phyloP scores from a whole-genome alignment of 2,113 vertebrate genomes.

The Gallinago paraguaiae region DNA sequence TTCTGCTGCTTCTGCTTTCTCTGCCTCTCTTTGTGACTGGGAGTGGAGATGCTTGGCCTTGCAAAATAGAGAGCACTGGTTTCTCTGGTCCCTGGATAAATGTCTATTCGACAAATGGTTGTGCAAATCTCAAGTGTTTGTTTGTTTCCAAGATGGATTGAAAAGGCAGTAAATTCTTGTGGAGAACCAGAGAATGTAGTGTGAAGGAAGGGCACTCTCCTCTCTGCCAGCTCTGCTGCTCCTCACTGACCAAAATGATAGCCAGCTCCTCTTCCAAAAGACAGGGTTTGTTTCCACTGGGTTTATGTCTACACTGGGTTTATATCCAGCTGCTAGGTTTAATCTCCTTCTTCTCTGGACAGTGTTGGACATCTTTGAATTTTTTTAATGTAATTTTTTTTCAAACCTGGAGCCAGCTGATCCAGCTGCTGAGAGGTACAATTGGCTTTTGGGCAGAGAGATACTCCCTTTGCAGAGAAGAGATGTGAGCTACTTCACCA shows the following conservation, averaged over 20 bases:
- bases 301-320: background rate
- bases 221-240: background rate
- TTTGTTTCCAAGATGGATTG: background rate
- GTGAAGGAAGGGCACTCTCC: background rate
- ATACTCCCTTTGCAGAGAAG: background rate
- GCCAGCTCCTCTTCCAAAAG: background rate
- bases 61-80: background rate
- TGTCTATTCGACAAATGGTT: background rate
- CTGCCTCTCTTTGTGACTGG: background rate
- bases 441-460: background rate
- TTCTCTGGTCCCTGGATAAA: background rate
- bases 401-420: background rate
- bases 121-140: background rate
- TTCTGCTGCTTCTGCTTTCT: background rate
- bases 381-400: background rate
- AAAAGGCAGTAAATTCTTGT: background rate
- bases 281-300: background rate
- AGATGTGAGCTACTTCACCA: background rate
- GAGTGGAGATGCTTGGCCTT: background rate
- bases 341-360: background rate
- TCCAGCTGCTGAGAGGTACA: background rate
- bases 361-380: background rate
- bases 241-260: background rate
- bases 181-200: background rate
- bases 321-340: background rate